These are phyloP conservation scores for Butorides virescens DNA, from an alignment of 2,113 vertebrate genomes.

Conservation along the genomic window DNA sequence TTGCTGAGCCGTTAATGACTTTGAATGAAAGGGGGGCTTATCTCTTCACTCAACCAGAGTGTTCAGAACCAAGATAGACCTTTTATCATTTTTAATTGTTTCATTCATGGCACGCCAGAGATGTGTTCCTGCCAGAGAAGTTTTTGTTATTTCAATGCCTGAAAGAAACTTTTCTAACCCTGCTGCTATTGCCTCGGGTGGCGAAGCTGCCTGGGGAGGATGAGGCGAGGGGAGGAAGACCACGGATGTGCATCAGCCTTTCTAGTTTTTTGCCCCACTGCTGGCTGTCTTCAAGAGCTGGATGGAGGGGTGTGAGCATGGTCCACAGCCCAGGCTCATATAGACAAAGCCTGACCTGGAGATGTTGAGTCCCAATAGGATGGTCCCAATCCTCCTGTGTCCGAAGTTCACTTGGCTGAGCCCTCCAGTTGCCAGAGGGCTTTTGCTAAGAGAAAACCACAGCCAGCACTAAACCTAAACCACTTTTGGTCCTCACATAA, in stretches of 20 bases:
- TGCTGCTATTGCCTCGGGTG: background rate
- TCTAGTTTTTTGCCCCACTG: background rate
- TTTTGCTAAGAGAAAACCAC: background rate
- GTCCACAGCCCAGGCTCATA: background rate
- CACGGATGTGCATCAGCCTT: background rate
- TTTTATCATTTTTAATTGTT: background rate
- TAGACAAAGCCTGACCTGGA: background rate
- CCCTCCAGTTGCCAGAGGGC: background rate
- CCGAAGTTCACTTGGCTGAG: background rate
- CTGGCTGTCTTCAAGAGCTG: background rate
- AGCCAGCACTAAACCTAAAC: background rate
- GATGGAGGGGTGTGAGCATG: background rate
- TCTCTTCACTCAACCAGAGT: background rate
- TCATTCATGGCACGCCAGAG: background rate
- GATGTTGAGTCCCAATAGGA: background rate
- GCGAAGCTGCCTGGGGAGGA: background rate
- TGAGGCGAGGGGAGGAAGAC: background rate
- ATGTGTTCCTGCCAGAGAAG: background rate
- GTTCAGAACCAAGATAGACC: background rate
- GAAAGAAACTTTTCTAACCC: background rate
- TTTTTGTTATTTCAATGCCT: background rate
- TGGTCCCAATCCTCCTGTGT: background rate
- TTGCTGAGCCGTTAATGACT: background rate
- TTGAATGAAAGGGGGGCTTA: conserved; percentile 11
- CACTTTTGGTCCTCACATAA: background rate